These are phyloP conservation scores for Bimastos eiseni DNA, from an alignment of 2,888 invertebrate species.

Conservation along the genomic window DNA sequence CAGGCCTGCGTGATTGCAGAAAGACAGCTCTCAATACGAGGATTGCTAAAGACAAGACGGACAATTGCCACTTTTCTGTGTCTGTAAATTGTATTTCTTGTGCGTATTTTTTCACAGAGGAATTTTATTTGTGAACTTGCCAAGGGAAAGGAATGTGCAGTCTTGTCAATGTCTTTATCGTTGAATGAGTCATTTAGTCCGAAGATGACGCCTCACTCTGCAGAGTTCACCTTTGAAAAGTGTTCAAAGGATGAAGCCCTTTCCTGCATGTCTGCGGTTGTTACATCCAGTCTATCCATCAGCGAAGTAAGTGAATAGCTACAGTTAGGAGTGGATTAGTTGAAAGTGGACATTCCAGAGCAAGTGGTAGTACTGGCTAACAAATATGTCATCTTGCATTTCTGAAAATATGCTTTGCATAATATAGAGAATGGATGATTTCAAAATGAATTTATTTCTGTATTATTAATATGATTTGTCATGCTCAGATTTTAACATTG, in stretches of 20 bases:
- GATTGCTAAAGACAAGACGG: too few relatives aligned
- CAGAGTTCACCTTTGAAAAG: background rate
- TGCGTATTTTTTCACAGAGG: background rate
- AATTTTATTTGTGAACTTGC: background rate
- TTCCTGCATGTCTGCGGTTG: background rate
- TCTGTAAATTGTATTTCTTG: background rate
- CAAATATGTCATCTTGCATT: too few relatives aligned
- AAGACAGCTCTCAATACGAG: too few relatives aligned
- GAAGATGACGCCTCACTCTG: background rate
- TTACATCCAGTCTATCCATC: background rate
- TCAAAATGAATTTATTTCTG: background rate
- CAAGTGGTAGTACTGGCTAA: background rate
- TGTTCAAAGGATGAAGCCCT: background rate
- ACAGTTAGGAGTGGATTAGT: background rate
- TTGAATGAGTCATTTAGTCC: slow-evolving; percentile 27
- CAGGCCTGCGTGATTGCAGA: too few relatives aligned
- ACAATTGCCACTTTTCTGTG: too few relatives aligned
- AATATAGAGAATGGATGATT: background rate
- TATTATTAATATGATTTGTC: background rate
- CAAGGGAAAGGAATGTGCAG: slow-evolving; percentile 3
- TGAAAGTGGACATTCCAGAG: background rate
- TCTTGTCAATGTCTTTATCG: background rate
- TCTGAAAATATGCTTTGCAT: background rate
- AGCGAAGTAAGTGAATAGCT: slow-evolving; percentile 14
- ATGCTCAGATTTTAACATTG: background rate